Base-by-base conservation (phyloP, 2,113 vertebrate genomes). In the Pelodiscus sinensis region DNA sequence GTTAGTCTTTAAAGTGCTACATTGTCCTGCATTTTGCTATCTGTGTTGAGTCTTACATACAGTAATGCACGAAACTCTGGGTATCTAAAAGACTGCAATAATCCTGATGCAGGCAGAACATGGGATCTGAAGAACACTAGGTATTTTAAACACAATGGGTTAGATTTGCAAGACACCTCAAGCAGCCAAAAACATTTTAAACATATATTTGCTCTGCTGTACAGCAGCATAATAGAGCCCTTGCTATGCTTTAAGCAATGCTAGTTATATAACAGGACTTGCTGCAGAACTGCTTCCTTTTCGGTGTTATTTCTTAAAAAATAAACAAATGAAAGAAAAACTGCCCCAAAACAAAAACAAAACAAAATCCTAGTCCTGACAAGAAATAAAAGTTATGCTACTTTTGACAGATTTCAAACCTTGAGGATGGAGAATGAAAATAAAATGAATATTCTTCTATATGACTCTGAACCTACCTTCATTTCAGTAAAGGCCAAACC, bases 271-370 rank as follows among this genome's bases (percentile, higher is more conserved):
- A 90, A 86, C 6, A 38, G 90, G 27, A 29, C 79, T 79, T 95
- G 85, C 35, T 71, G 94, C 81, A 93, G 35, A 56, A 83, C 0
- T 88, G 44, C 80, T 89, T 93, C 56, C 90, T 91, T 80, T 79
- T 79, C 18, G 44, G 31, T 81, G 92, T 87, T 94, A 16, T 89
- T 44, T 90, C 35, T 0, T 79, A 54, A 73, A 90, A 90, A 92
- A 13, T 56, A 57, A 57, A 22, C 24, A 58, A 58, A 58, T 58
- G 94, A 27, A 2, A 44, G 44, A 44, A 44, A 44, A 44, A 44
- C 44, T 44, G 44, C 44, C 44, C 44, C 5, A 44, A 44, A 44
- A 44, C 52, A 44, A 44, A 44, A 44, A 44, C 52, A 54, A 54
- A 54, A 54, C 10, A 54, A 54, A 10, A 54, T 12, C 10, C 52